These are phyloP conservation scores for Cygnus buccinator DNA, from an alignment of 2,113 vertebrate species.

Conservation along the genomic window DNA sequence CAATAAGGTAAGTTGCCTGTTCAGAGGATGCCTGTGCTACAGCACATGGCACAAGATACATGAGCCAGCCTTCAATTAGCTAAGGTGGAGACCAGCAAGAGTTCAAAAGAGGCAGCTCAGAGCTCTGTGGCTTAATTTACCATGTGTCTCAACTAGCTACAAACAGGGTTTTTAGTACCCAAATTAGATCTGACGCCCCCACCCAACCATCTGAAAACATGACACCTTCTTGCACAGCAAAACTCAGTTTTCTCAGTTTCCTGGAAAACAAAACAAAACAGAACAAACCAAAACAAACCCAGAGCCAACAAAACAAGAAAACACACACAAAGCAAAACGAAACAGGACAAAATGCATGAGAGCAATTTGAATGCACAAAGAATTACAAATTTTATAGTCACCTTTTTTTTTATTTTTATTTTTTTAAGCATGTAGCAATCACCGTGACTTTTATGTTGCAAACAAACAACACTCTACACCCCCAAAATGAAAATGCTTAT, in stretches of 20 bases:
- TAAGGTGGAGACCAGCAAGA: background rate
- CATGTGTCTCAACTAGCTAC: background rate
- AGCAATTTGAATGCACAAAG: background rate
- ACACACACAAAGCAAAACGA: background rate
- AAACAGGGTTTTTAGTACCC: background rate
- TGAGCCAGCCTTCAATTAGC: fast-evolving
- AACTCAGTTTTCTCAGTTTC: background rate
- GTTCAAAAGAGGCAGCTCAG: background rate
- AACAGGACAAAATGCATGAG: background rate
- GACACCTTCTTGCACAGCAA: background rate
- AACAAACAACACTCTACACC: background rate
- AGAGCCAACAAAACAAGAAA: background rate
- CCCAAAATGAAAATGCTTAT: background rate
- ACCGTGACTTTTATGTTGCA: background rate
- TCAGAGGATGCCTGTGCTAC: background rate
- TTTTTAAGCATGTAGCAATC: background rate
- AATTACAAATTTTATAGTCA: background rate
- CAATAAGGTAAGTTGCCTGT: background rate
- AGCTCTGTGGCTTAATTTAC: background rate
- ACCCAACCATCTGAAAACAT: background rate
- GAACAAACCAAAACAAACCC: background rate
- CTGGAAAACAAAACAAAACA: background rate
- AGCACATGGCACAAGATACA: background rate
- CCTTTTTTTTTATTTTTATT: background rate
- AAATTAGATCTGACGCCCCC: background rate